Base-by-base conservation (phyloP, 2,797 vertebrate genomes). In the Takifugu rubripes region DNA sequence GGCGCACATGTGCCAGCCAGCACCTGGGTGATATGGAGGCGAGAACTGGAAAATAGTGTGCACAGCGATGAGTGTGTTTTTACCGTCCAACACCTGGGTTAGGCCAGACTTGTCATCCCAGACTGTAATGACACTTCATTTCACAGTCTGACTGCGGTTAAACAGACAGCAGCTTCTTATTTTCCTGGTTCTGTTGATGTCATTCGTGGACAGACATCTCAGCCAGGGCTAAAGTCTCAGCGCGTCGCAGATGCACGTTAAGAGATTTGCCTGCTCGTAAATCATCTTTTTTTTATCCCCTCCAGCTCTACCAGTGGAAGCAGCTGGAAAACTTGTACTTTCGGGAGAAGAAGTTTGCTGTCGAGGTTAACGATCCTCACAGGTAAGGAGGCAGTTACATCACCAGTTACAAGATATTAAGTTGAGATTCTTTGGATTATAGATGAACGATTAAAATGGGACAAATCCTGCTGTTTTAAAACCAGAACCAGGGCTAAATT, bases 241-340 rank as follows among this genome's bases (percentile, higher is more conserved):
- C 26, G 17, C 49, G 15, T n/a, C 2, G 50, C 6, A 55, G 51
- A 14, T n/a, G 36, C 14, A 9, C 15, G 40, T 33, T 21, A 33
- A 31, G 46, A 7, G 4, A 9, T 64, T 25, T 44, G 0, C 2
- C 49, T 61, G 11, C 68, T 65, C 42, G 43, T 8, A n/a, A 16
- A 24, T 57, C 0, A 1, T 14, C 44, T 2, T 1, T 71, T 69
- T 21, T 64, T 53, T 29, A 29, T 25, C 50, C 29, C 0, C 45
- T 10, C 27, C 64, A 90, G 88, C 74, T 90, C 2, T 92, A 90
- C 85, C 97, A 99, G 84, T 99, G 97, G 97, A 98, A 99, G 60
- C 97, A 99, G 78, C 85, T 99, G 76, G 97, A 99, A 89, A 99
- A 99, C 64, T 79, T 99, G 63, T 99, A 99, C 79, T 99, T 99